Evolutionary conservation across 2,113 vertebrate genomes (phyloP), one percentile per base, ranked within the genome.

Genomic region (Monopterus albus): DNA sequence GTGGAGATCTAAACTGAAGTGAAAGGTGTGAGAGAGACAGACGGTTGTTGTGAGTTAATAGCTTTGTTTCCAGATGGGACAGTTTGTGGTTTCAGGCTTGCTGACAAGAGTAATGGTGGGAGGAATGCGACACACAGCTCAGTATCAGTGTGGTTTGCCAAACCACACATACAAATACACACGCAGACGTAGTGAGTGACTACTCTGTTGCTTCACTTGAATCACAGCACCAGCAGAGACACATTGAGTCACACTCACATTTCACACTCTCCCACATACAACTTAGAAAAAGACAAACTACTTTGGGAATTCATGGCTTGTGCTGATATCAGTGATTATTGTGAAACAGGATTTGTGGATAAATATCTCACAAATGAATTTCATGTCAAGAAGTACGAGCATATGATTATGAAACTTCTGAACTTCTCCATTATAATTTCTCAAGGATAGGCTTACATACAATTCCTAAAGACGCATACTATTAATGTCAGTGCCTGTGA

Each of bases 71-170:
- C 75, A 86, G 84, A 76, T 71, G 42, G 59, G 80, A 66, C 69
- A 72, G 69, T 75, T 78, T 85, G 87, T 85, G 88, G 80, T 89
- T 83, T 82, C 79, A 46, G 79, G 77, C 85, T 78, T 78, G 87
- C 78, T 90, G 79, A 90, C 85, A 81, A 79, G 87, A 87, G 79
- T 64, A 53, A 67, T 71, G 66, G 75, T 78, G 81, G 70, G 75
- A 87, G 81, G 84, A 79, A 84, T 79, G 78, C 85, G 46, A 83
- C 64, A 21, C 68, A 49, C 63, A 63, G 78, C 53, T 72, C 52
- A 46, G 68, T 73, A 72, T 76, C 62, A 50, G 79, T 33, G 78
- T 23, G 69, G 43, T 59, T 47, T 66, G 66, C 62, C 79, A 82
- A 85, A 81, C 73, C 69, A 40, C 81, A 79, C 72, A 59, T 60